Evolutionary conservation across 2,113 vertebrate species (phyloP), one percentile per base, ranked within the genome.

Genomic region (Emydocephalus ijimae): DNA sequence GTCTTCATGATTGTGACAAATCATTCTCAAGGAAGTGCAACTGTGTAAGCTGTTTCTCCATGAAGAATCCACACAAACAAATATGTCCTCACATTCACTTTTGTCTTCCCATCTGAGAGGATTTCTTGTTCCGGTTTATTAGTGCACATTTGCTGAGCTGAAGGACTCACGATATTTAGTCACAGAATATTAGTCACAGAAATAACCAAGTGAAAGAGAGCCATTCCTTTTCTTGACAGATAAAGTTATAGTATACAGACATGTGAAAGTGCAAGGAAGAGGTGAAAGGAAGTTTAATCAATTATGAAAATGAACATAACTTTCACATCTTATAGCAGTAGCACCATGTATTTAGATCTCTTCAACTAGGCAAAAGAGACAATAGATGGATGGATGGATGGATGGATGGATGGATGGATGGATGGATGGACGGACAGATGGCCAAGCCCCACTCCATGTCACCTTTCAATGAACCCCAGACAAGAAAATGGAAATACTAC

Each of bases 121-220:
- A 92, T 94, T 59, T 50, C 74, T 85, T 69, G 61, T 69, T 50
- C 74, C 48, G 26, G 48, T 69, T 88, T 95, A 94, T 96, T 26
- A 92, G 54, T 92, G 21, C 24, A 88, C 43, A 93, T 94, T 90
- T 24, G 89, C 86, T 88, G 55, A 95, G 92, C 54, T 94, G 89
- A 90, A 95, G 45, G 50, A 88, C 91, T 95, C 87, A 3, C 21
- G n/a, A 1, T 7, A 21, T 94, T 95, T 95, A 95, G 92, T 95
- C 96, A 95, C 34, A 86, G 91, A 92, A 52, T 92, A 93, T 96
- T 95, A 96, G 91, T 91, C 92, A 94, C 92, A 93, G 94, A 85
- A 94, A 94, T 91, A 94, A 95, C 89, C 87, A 91, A 94, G 93
- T 87, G 90, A 93, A 56, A 64, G 74, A 81, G 69, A 94, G 91